Base-by-base conservation (phyloP, 2,888 invertebrate species). In the Polietes domitor region DNA sequence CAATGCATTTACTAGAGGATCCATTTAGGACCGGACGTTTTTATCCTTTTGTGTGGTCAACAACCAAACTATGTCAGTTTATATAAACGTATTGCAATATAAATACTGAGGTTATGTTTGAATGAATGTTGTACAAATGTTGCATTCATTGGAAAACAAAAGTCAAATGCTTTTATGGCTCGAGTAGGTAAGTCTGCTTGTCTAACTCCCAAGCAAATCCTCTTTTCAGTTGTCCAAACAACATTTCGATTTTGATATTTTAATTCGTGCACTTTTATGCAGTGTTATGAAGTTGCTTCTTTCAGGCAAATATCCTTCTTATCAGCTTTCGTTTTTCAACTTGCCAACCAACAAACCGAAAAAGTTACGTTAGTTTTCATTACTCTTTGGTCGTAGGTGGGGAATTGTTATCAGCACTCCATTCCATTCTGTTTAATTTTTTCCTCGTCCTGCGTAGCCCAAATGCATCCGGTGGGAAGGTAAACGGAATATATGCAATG, bases 321-420 rank as follows among this genome's bases (percentile, higher is more conserved):
- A 63, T 63, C 63, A 32, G 28, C 63, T 32, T 32, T 32, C 15
- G 17, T 28, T 63, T n/a, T 28, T 17, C 17, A 19, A n/a, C n/a
- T n/a, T n/a, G 63, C 32, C 63, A 37, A 41, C 21, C n/a, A 41
- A 41, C 19, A 37, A 3, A 65, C 2, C 58, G 26, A 19, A 41
- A 65, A 65, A 65, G 65, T 65, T 65, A 37, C 37, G 37, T 37
- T 37, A 65, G 37, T 65, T 65, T 65, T 37, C 65, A 65, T 65
- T 65, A 41, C 65, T 19, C 9, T 37, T 12, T 15, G 10, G 12
- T 10, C 15, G 61, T 79, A 70, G 80, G 75, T 84, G 19, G 53
- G 74, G 53, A 37, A 37, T 71, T 77, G 58, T 80, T 76, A 78
- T 78, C 74, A 65, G 71, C 37, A 74, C 43, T 41, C 43, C 24